Conservation (phyloP, 2,797 vertebrate genomes). For the Sus cebifrons region DNA sequence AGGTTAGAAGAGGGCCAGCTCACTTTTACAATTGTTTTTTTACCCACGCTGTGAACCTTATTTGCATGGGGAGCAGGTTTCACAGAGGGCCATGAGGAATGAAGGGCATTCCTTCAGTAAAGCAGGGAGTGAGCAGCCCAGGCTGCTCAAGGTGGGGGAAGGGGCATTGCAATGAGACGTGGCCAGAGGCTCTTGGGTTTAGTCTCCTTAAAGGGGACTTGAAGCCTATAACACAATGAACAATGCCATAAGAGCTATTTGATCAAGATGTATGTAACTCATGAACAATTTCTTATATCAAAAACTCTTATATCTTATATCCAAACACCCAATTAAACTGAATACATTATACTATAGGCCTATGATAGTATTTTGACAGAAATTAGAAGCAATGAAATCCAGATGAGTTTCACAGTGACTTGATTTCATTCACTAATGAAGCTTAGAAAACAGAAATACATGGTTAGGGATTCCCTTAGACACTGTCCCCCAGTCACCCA, state of each 20-base stretch:
- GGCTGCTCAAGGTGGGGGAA: too few species aligned
- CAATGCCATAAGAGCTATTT: not conserved
- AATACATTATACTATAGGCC: not conserved
- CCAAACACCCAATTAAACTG: not conserved
- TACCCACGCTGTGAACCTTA: too few species aligned
- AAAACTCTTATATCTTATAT: not conserved
- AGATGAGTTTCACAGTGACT: slow-evolving; percentile 4
- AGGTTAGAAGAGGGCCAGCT: too few species aligned
- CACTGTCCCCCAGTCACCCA: not conserved
- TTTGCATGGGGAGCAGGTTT: too few species aligned
- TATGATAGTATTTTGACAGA: not conserved
- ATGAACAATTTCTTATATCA: slow-evolving; percentile 36
- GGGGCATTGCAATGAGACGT: too few species aligned
- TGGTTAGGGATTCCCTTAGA: not conserved
- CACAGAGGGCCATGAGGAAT: too few species aligned
- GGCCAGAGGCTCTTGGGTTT: too few species aligned
- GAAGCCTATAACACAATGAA: not conserved
- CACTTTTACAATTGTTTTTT: too few species aligned
- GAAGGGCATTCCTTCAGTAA: too few species aligned
- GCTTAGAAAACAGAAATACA: not conserved
- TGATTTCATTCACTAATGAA: slow-evolving; percentile 40
- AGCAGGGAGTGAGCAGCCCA: too few species aligned
- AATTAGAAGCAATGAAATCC: not conserved
- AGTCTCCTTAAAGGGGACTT: too few species aligned
- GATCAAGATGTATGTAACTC: not conserved